These are phyloP conservation scores for Agriopis leucophaearia DNA, from an alignment of 2,888 invertebrate genomes.

Conservation along the genomic window DNA sequence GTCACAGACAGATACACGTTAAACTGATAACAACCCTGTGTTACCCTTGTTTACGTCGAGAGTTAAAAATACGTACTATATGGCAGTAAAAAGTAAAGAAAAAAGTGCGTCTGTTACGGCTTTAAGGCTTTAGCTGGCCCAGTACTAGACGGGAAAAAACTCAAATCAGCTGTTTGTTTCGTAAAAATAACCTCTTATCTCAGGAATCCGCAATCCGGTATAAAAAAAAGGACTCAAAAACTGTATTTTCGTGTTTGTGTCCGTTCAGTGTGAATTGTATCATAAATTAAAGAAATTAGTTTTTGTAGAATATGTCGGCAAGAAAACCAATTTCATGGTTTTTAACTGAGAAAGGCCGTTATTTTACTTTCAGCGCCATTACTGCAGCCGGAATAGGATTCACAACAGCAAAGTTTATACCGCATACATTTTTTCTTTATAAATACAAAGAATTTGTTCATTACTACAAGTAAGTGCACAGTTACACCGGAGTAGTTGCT, in stretches of 20 bases:
- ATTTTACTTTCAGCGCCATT: slow-evolving; percentile 80
- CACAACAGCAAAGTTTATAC: slow-evolving; percentile 78
- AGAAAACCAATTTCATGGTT: slow-evolving; percentile 81
- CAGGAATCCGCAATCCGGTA: no score
- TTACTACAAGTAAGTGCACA: slow-evolving; percentile 83
- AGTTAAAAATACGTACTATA: no score
- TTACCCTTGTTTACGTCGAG: no score
- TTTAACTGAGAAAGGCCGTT: slow-evolving; percentile 83
- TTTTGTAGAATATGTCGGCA: slow-evolving; percentile 57
- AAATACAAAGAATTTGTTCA: slow-evolving; percentile 88
- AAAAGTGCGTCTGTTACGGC: no score
- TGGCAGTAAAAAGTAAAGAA: no score
- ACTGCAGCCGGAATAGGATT: slow-evolving; percentile 62
- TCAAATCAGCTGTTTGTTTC: not conserved
- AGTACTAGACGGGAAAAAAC: no score
- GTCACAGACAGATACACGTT: no score
- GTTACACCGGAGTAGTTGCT: not conserved
- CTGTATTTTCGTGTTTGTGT: no score
- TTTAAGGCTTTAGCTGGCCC: no score
- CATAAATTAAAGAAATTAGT: not conserved
- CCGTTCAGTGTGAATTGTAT: no score
- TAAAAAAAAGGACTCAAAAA: no score
- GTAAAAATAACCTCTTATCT: not conserved
- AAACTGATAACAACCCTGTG: no score
- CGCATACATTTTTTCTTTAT: slow-evolving; percentile 87